Evolutionary conservation across 53 echinoderm and acorn worm genomes (phyloP), one percentile per base, ranked within the genome.

Genomic region (Paracentrotus lividus): DNA sequence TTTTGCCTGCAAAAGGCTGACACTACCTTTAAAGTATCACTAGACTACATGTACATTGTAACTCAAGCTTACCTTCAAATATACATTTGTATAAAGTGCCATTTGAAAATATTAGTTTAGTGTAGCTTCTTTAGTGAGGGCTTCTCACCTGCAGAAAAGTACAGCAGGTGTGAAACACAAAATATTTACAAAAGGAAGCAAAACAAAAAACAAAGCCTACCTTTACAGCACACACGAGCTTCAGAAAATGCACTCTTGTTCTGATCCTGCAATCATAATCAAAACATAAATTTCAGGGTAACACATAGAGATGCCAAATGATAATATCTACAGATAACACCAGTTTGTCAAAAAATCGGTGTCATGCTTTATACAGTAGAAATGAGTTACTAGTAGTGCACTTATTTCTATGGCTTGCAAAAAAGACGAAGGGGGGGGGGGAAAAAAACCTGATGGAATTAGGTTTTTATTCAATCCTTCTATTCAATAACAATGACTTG

Each of bases 321-420:
- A 69, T 36, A 69, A 69, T 69, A 38, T 69, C 69, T 31, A 69
- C 15, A 69, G 69, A 69, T 34, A 69, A 69, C 69, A 69, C 36
- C 34, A 69, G 38, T 36, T 69, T 69, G 27, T 31, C 34, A 36
- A 69, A 69, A 69, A 69, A 36, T 60, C 24, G 1, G 23, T 59
- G 32, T 38, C 34, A 15, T 36, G 18, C 69, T 18, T 36, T 68
- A 3, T n/a, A n/a, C 20, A 69, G 36, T 38, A 69, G 69, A 69
- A 14, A 69, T 14, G 69, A 36, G 36, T 69, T 0, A n/a, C n/a
- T n/a, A n/a, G n/a, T n/a, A 16, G 69, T 31, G 16, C 31, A 5
- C 20, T 15, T 18, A 69, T 69, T 69, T 36, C 69, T 36, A 38
- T 69, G 38, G 69, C 69, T 69, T 69, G 38, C 34, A 69, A 69